These are phyloP conservation scores for Ceratothoa steindachneri DNA, from an alignment of 2,888 invertebrate genomes.

Conservation along the genomic window DNA sequence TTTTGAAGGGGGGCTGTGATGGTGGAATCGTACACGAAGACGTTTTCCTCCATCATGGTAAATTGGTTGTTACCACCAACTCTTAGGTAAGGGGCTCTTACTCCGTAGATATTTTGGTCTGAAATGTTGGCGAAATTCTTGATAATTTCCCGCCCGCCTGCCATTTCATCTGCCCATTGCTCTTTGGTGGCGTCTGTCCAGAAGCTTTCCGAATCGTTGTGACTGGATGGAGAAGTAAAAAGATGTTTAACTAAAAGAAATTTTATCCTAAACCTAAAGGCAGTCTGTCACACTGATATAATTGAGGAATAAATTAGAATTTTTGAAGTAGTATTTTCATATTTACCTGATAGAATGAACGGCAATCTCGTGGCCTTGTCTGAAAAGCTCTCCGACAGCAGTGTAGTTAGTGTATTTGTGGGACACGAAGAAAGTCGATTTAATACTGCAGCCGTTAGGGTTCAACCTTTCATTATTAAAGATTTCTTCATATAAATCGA, in stretches of 20 bases:
- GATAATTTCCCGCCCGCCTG: constrained; percentile 82
- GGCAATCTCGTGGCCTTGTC: constrained; percentile 88
- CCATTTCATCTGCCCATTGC: constrained; percentile 93
- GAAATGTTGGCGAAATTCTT: constrained; percentile 85
- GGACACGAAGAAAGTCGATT: constrained; percentile 84
- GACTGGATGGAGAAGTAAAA: constrained; percentile 57
- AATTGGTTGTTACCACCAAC: constrained; percentile 94
- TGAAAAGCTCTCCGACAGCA: constrained; percentile 83
- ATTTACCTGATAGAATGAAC: constrained; percentile 73
- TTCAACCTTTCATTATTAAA: constrained; percentile 84
- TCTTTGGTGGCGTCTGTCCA: constrained; percentile 89
- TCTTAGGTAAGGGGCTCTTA: constrained; percentile 81
- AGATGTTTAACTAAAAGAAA: not conserved
- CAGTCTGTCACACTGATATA: too few species aligned
- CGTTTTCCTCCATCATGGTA: constrained; percentile 95
- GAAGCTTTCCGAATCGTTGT: constrained; percentile 85
- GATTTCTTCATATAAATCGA: constrained; percentile 86
- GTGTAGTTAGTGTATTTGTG: constrained; percentile 92
- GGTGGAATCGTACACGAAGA: constrained; percentile 90
- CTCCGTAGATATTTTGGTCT: constrained; percentile 85
- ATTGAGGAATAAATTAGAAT: too few species aligned
- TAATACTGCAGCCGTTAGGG: constrained; percentile 89
- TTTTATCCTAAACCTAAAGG: too few species aligned
- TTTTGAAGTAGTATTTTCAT: too few species aligned
- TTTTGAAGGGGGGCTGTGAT: constrained; percentile 86